A percentile compares a stretch with the other conserved stretches of the same genome.
phyloP scores from a whole-genome alignment of 1,140 invertebrate species.

The Augochlora pura region DNA sequence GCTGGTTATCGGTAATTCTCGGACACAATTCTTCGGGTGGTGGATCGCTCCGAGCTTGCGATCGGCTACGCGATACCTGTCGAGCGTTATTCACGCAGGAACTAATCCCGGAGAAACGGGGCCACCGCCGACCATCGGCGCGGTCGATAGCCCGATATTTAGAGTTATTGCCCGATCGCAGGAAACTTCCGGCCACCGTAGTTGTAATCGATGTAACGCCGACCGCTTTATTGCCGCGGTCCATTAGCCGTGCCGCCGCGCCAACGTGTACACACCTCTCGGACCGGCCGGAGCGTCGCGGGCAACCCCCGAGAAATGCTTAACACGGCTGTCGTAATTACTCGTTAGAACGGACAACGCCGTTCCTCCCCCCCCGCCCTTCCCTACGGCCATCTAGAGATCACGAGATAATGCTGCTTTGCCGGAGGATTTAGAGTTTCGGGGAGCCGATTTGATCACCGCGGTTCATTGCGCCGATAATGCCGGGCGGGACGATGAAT shows the following conservation, averaged over 20 bases:
- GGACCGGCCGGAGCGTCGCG: slow-evolving; percentile 19
- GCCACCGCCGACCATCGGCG: no score
- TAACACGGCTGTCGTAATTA: slow-evolving; percentile 43
- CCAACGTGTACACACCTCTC: slow-evolving; percentile 31
- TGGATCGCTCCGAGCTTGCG: neutral
- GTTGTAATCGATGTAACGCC: slow-evolving; percentile 64
- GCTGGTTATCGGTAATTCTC: neutral
- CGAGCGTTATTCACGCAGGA: slow-evolving; percentile 47
- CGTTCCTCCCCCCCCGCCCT: no score
- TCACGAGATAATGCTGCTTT: neutral
- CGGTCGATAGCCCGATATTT: slow-evolving; percentile 66
- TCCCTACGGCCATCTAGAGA: neutral
- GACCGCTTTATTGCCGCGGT: slow-evolving; percentile 55
- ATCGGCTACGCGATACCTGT: neutral
- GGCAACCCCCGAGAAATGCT: slow-evolving; percentile 31
- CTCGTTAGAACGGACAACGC: neutral
- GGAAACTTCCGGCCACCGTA: slow-evolving; percentile 54
- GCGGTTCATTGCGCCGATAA: no score
- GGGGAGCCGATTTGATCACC: no score
- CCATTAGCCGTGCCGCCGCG: slow-evolving; percentile 47
- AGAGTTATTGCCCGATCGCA: slow-evolving; percentile 64
- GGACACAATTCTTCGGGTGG: neutral
- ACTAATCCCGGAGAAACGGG: slow-evolving; percentile 62
- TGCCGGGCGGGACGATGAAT: no score
- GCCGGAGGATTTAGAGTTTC: neutral